Evolutionary conservation across 2,797 vertebrate genomes (phyloP).

Genomic region (Tympanoctomys barrerae): DNA sequence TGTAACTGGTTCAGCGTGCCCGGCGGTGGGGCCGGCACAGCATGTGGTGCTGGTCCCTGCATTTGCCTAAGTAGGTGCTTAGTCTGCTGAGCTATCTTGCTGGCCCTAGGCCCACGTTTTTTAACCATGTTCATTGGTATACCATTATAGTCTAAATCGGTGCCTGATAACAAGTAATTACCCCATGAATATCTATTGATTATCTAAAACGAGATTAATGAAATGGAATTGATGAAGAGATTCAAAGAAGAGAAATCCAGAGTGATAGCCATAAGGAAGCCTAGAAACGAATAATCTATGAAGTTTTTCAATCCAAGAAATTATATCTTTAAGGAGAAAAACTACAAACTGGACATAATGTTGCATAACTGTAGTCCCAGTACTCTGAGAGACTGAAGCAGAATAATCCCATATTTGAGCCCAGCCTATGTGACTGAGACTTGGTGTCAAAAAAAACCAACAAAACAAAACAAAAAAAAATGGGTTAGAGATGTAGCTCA

Average conservation of each 20-base stretch:
- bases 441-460: neutral
- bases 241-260: neutral
- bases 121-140: neutral
- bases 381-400: too few relatives aligned
- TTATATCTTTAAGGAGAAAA: neutral
- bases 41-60: too few relatives aligned
- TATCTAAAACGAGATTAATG: neutral
- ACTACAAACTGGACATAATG: neutral
- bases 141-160: neutral
- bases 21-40: too few relatives aligned
- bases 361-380: neutral
- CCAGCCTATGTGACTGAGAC: neutral
- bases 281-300: neutral
- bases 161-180: neutral
- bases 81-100: too few relatives aligned
- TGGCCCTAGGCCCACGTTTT: neutral
- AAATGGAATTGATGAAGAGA: constrained; percentile 9
- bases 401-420: neutral
- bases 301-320: neutral
- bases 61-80: too few relatives aligned
- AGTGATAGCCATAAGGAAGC: neutral
- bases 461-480: neutral
- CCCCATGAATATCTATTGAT: neutral
- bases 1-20: too few relatives aligned
- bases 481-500: neutral